Percentiles rank a stretch among this genome's conserved stretches.
phyloP scores from a whole-genome alignment of 2,113 vertebrate species.

The Perognathus longimembris region DNA sequence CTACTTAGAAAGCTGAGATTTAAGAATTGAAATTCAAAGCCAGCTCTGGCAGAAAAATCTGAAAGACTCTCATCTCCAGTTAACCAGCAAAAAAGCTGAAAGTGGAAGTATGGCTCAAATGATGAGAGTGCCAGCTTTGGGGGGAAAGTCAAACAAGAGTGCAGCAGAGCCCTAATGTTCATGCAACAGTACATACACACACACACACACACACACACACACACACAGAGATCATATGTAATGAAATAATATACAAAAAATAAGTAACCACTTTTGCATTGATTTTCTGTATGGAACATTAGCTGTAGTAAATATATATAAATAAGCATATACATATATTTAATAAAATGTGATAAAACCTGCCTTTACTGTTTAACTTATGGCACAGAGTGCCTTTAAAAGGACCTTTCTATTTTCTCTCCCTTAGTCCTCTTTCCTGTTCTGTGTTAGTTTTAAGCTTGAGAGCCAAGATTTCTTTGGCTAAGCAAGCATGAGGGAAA shows the following conservation, averaged over 20 bases:
- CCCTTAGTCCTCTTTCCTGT: not conserved
- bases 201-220: not conserved
- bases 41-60: too few species aligned
- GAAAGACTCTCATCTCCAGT: too few species aligned
- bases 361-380: not conserved
- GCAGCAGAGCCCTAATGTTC: too few species aligned
- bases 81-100: too few species aligned
- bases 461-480: slow-evolving; percentile 26
- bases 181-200: too few species aligned
- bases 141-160: too few species aligned
- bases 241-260: not conserved
- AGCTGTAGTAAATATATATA: not conserved
- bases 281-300: slow-evolving; percentile 10
- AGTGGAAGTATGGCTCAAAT: too few species aligned
- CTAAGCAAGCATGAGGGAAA: not conserved
- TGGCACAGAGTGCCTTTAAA: not conserved
- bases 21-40: too few species aligned
- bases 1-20: too few species aligned
- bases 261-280: not conserved
- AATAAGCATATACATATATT: too few species aligned
- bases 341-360: too few species aligned
- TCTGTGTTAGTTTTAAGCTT: not conserved
- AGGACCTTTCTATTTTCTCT: not conserved
- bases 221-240: not conserved
- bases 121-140: too few species aligned